Conservation (phyloP, 2,797 vertebrate genomes). For the Cynopterus sphinx region DNA sequence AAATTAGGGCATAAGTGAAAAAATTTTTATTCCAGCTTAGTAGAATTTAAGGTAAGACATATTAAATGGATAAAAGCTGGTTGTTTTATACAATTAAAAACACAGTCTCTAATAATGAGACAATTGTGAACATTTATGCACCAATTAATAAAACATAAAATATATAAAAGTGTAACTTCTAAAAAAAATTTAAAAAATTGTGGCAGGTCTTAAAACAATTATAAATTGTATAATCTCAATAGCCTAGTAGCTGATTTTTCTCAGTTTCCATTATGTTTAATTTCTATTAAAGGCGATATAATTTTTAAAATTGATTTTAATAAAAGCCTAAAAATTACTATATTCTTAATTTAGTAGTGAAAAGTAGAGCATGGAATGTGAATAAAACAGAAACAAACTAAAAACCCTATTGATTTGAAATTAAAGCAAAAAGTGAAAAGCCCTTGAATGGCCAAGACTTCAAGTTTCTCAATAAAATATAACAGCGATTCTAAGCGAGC, state of each 20-base stretch:
- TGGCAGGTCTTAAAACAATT: neutral
- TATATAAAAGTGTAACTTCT: neutral
- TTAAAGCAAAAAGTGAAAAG: slow-evolving; percentile 38
- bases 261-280: slow-evolving; percentile 31
- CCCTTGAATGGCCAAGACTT: slow-evolving; percentile 1
- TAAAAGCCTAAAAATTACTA: slow-evolving; percentile 32
- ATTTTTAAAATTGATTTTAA: slow-evolving; percentile 51
- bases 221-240: neutral
- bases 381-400: neutral
- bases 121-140: neutral
- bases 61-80: neutral
- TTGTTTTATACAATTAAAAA: neutral
- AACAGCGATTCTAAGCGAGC: neutral
- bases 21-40: neutral
- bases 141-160: neutral
- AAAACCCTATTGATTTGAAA: slow-evolving; percentile 18
- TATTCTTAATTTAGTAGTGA: slow-evolving; percentile 32
- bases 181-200: neutral
- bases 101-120: neutral
- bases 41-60: slow-evolving; percentile 27
- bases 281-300: slow-evolving; percentile 44
- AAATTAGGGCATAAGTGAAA: slow-evolving; percentile 1
- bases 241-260: neutral
- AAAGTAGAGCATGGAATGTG: neutral
- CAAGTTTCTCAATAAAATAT: neutral